Evolutionary conservation across 2,797 vertebrate species (phyloP).

Genomic region (Anguilla marmorata): DNA sequence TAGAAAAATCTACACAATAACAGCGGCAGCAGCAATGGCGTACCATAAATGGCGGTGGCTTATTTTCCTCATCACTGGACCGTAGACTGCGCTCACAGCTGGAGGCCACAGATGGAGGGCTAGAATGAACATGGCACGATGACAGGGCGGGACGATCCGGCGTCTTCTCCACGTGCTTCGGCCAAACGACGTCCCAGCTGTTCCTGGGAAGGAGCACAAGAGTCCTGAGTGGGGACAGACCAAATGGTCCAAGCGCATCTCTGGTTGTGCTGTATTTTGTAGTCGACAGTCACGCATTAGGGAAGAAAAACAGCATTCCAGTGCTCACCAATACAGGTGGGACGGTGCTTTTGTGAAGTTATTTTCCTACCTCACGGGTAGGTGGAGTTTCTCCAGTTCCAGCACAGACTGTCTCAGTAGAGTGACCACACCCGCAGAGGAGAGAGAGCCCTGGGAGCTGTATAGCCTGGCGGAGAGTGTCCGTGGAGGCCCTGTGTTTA

Average conservation of each 20-base stretch:
- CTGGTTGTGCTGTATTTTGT: background rate
- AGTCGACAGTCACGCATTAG: background rate
- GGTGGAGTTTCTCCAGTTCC: slow-evolving; percentile 47
- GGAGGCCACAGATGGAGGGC: slow-evolving; percentile 39
- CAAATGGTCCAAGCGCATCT: background rate
- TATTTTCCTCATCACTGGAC: slow-evolving; percentile 26
- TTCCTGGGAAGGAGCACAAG: background rate
- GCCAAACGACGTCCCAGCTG: slow-evolving; percentile 52
- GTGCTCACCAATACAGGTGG: background rate
- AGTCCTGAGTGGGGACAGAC: background rate
- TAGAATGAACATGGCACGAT: slow-evolving; percentile 43
- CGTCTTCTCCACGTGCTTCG: slow-evolving; percentile 31
- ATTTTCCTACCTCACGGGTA: slow-evolving; percentile 42
- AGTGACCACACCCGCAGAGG: slow-evolving; percentile 51
- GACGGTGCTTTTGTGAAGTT: background rate
- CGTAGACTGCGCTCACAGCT: slow-evolving; percentile 11
- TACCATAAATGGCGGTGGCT: slow-evolving; percentile 39
- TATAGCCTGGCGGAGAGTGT: slow-evolving; percentile 62
- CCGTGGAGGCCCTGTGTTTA: slow-evolving; percentile 27
- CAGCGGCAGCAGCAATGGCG: background rate
- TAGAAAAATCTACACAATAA: background rate
- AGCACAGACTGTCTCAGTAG: slow-evolving; percentile 50
- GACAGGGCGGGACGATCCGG: slow-evolving; percentile 38
- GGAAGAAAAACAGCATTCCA: background rate
- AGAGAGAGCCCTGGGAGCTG: slow-evolving; percentile 48